Percentiles rank a stretch among this genome's conserved stretches.
phyloP scores from a whole-genome alignment of 37 sponge, comb jelly and placozoan genomes.

The Diacarnus erythraeanus region DNA sequence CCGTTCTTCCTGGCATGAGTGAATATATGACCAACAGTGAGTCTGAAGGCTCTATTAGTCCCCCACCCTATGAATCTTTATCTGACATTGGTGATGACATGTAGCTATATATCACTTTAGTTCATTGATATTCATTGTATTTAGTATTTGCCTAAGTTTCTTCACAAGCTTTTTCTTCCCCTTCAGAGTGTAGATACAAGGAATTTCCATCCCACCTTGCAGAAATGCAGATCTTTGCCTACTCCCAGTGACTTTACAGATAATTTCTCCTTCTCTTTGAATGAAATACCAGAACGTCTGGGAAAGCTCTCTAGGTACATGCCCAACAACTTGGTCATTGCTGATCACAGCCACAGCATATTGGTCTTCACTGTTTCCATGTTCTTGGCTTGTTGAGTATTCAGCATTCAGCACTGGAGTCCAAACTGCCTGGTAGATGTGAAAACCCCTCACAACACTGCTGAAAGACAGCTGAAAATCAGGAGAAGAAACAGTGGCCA shows the following conservation, averaged over 20 bases:
- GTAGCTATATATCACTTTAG: background rate
- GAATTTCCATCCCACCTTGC: slow-evolving; percentile 1
- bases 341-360: slow-evolving; percentile 6
- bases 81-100: slow-evolving; percentile 1
- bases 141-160: background rate
- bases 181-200: slow-evolving; percentile 14
- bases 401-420: background rate
- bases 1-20: background rate
- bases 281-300: slow-evolving; percentile 5
- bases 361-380: background rate
- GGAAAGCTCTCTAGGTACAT: slow-evolving; percentile 29
- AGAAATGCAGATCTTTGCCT: background rate
- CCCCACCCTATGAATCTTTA: background rate
- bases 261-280: slow-evolving; percentile 2
- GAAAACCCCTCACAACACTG: background rate
- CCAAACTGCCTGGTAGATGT: background rate
- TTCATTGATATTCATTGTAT: background rate
- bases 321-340: slow-evolving; percentile 17
- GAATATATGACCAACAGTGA: background rate
- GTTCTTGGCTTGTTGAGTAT: background rate
- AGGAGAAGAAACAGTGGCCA: background rate
- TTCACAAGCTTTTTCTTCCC: slow-evolving; percentile 10
- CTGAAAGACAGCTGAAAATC: background rate
- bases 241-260: slow-evolving; percentile 12
- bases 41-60: background rate